These are phyloP conservation scores for Poecilia picta DNA, from an alignment of 2,797 vertebrate genomes.

Conservation along the genomic window DNA sequence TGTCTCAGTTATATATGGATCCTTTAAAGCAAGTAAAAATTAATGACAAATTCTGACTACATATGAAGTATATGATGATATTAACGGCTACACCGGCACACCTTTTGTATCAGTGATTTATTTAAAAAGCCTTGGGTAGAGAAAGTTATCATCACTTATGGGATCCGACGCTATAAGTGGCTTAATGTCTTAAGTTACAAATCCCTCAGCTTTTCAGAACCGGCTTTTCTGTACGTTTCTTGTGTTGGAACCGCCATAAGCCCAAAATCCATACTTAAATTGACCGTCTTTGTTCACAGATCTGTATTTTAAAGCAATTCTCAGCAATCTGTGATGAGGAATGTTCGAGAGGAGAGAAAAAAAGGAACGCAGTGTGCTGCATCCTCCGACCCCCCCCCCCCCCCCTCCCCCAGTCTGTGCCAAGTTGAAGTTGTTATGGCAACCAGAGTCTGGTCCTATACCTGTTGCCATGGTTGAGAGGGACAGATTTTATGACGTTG, in stretches of 20 bases:
- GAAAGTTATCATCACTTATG: conserved; percentile 39
- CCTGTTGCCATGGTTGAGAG: conserved; percentile 81
- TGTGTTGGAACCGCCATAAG: conserved; percentile 45
- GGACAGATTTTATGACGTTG: conserved; percentile 67
- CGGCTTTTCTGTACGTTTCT: conserved; percentile 25
- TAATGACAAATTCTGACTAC: conserved; percentile 4
- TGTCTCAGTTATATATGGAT: conserved; percentile 15
- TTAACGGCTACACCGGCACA: not conserved
- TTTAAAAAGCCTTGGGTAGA: conserved; percentile 16
- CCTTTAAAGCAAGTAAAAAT: conserved; percentile 11
- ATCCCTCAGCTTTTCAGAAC: conserved; percentile 56
- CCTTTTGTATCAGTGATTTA: not conserved
- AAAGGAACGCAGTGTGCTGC: conserved; percentile 58
- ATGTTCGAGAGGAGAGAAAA: conserved; percentile 33
- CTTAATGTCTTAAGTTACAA: conserved; percentile 66
- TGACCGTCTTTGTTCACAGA: conserved; percentile 35
- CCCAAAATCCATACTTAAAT: conserved; percentile 41
- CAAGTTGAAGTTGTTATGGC: conserved; percentile 80
- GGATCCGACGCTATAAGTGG: conserved; percentile 51
- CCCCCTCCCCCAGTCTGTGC: conserved; percentile 50
- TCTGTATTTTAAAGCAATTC: conserved; percentile 35
- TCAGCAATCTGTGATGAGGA: conserved; percentile 5
- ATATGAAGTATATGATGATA: not conserved
- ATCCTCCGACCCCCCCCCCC: conserved; percentile 35
- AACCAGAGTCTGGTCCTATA: conserved; percentile 72